phyloP scores from a whole-genome alignment of 1,140 invertebrate species.

The Drosophila lini region DNA sequence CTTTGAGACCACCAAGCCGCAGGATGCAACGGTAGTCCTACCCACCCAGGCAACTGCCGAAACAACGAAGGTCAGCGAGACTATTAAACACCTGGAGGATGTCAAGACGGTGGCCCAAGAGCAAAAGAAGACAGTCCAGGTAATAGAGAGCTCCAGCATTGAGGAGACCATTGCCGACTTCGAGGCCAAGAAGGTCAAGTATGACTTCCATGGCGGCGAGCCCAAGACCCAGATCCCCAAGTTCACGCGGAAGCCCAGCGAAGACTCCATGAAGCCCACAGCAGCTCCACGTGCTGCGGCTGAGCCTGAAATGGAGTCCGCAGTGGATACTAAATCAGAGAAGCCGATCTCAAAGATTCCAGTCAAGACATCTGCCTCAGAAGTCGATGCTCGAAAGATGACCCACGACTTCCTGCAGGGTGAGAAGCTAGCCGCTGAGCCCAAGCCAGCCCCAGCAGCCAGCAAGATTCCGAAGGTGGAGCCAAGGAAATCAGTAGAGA shows the following conservation, averaged over 20 bases:
- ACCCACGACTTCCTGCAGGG: conserved; percentile 73
- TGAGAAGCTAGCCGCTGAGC: conserved; percentile 54
- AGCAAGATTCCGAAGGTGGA: conserved; percentile 75
- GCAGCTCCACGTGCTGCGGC: conserved; percentile 66
- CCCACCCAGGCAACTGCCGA: conserved; percentile 37
- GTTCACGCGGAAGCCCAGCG: conserved; percentile 57
- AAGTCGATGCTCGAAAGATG: conserved; percentile 65
- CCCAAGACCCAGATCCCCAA: conserved; percentile 77
- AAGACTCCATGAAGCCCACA: conserved; percentile 59
- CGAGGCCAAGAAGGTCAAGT: conserved; percentile 76
- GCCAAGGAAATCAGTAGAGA: conserved; percentile 64
- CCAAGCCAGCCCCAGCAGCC: conserved; percentile 55
- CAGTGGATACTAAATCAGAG: conserved; percentile 46
- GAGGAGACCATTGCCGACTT: conserved; percentile 81
- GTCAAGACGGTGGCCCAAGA: conserved; percentile 46
- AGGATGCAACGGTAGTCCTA: conserved; percentile 10
- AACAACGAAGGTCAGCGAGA: conserved; percentile 69
- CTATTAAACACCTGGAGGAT: conserved; percentile 72
- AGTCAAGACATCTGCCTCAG: conserved; percentile 49
- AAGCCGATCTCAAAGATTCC: conserved; percentile 70
- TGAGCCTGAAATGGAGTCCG: conserved; percentile 55
- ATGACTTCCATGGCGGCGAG: conserved; percentile 76
- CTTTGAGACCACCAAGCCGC: conserved; percentile 56
- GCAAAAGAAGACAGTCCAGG: conserved; percentile 49
- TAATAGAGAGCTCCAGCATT: conserved; percentile 66